Base-by-base conservation (phyloP, 23 tunicate genomes). In the Halocynthia aurantium region DNA sequence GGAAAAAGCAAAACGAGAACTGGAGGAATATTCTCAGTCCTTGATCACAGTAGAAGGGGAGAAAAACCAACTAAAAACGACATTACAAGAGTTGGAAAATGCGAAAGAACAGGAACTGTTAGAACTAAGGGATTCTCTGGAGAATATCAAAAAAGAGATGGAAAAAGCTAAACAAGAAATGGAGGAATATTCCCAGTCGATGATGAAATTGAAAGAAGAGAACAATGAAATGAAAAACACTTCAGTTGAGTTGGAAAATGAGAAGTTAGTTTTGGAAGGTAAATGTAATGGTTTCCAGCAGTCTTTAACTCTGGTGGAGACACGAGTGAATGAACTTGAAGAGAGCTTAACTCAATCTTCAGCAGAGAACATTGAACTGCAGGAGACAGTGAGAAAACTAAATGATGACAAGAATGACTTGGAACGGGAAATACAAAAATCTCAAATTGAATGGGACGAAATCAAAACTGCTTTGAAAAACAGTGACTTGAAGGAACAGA, bases 241-340 rank as follows among this genome's bases (percentile, higher is more conserved):
- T 31, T 1, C 44, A 31, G 4, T 1, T 31, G 70, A 65, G 31
- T 9, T 65, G 6, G 31, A 40, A 15, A 65, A 49, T 65, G 70
- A 65, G 19, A 65, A 65, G 19, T 40, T 65, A 65, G 5, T 20
- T 15, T 49, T 65, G 19, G 70, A 65, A 65, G 70, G 6, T 5
- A 65, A 65, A 65, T 65, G 70, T 15, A 8, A 40, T 65, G 22
- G 70, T 65, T 65, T 65, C 49, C 70, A 65, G 19, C 49, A 65
- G 9, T 65, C 70, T 15, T 20, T 65, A 9, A 15, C 15, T 0
- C 5, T 49, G 15, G 10, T 65, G 70, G 70, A 65, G 31, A 49
- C 15, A 10, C 5, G 22, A 49, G 31, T 65, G 10, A 49, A 10
- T 20, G 70, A 65, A 65, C 70, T 65, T 15, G 31, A 65, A 15